Evolutionary conservation across 2,113 vertebrate genomes (phyloP).

Genomic region (Salvator merianae): DNA sequence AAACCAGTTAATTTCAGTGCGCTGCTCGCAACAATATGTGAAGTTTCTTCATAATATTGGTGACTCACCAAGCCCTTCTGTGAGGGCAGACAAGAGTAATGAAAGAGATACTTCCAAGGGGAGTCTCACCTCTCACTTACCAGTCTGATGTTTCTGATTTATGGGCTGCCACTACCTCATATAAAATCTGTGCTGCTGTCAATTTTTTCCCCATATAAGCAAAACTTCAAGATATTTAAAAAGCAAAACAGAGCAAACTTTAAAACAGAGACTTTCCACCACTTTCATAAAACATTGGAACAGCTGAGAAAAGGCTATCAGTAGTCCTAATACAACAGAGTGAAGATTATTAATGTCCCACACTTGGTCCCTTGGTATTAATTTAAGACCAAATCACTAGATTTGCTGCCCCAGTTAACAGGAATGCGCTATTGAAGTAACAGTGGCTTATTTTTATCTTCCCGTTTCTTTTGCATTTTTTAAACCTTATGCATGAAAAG

Average conservation of each 20-base stretch:
- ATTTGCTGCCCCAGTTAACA: slow-evolving; percentile 58
- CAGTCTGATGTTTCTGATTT: too few species aligned
- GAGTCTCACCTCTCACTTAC: too few species aligned
- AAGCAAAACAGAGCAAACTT: slow-evolving; percentile 36
- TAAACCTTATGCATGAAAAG: slow-evolving; percentile 34
- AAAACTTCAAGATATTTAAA: slow-evolving; percentile 42
- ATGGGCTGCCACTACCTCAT: too few species aligned
- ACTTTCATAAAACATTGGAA: slow-evolving; percentile 6
- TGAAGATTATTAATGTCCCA: slow-evolving; percentile 51
- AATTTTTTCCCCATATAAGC: slow-evolving; percentile 10
- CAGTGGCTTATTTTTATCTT: slow-evolving; percentile 46
- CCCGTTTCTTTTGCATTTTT: slow-evolving; percentile 28
- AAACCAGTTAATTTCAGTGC: too few species aligned
- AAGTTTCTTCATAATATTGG: too few species aligned
- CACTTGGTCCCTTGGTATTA: slow-evolving; percentile 47
- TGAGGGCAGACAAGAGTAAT: too few species aligned
- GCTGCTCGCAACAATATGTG: too few species aligned
- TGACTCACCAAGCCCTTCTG: too few species aligned
- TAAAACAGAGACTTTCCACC: slow-evolving; percentile 4
- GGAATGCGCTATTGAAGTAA: slow-evolving; percentile 52
- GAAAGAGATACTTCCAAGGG: too few species aligned
- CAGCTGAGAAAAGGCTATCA: slow-evolving; percentile 29
- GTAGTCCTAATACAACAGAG: slow-evolving; percentile 19
- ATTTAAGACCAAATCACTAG: slow-evolving; percentile 24
- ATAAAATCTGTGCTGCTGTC: too few species aligned